These are phyloP conservation scores for Leucozona laternaria DNA, from an alignment of 2,888 invertebrate genomes.

Conservation along the genomic window DNA sequence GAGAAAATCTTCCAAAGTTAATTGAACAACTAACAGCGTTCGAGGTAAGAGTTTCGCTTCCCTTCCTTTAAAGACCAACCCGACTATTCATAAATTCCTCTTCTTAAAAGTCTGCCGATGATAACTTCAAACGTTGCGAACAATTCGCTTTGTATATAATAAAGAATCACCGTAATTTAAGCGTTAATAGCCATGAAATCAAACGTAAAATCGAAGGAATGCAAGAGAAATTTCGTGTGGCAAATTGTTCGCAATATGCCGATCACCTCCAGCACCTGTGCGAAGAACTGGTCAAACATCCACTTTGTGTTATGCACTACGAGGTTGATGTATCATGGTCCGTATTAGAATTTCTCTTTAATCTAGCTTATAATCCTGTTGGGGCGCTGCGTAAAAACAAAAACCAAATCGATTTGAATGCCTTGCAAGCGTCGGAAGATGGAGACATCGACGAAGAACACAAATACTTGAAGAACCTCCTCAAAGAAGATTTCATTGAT, in stretches of 20 bases:
- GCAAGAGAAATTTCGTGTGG: slow-evolving; percentile 83
- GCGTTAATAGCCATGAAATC: slow-evolving; percentile 84
- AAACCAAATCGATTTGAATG: slow-evolving; percentile 76
- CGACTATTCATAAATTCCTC: background rate
- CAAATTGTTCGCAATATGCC: slow-evolving; percentile 84
- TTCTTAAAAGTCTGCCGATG: slow-evolving; percentile 81
- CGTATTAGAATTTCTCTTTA: slow-evolving; percentile 84
- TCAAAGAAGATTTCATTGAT: slow-evolving; percentile 78
- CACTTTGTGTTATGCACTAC: slow-evolving; percentile 79
- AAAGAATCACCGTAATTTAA: slow-evolving; percentile 84
- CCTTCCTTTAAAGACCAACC: background rate
- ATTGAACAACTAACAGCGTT: slow-evolving; percentile 79
- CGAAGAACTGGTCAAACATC: slow-evolving; percentile 78
- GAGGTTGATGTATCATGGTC: slow-evolving; percentile 84
- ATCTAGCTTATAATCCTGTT: slow-evolving; percentile 82
- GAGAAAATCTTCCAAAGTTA: slow-evolving; percentile 78
- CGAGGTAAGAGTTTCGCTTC: slow-evolving; percentile 71
- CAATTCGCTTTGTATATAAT: slow-evolving; percentile 83
- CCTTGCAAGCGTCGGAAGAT: slow-evolving; percentile 8
- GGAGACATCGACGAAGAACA: slow-evolving; percentile 49
- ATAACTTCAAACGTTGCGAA: slow-evolving; percentile 83
- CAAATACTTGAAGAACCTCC: slow-evolving; percentile 75
- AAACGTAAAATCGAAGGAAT: slow-evolving; percentile 83
- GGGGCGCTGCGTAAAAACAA: slow-evolving; percentile 79
- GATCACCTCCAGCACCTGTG: slow-evolving; percentile 82